These are phyloP conservation scores for Anastrepha ludens DNA, from an alignment of 1,140 invertebrate species.

Conservation along the genomic window DNA sequence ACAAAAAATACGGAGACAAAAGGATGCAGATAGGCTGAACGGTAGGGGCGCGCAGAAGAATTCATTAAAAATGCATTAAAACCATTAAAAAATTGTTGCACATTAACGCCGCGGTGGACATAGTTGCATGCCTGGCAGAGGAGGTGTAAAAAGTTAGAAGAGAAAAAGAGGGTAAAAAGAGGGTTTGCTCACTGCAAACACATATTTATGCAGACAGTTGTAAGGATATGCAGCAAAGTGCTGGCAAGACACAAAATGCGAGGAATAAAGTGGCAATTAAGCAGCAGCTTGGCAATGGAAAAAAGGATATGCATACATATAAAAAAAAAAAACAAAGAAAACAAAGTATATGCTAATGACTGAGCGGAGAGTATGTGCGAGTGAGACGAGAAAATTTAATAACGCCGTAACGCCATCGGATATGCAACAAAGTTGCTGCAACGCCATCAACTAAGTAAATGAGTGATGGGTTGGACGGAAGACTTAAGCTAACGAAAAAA, in stretches of 20 bases:
- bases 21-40: background rate
- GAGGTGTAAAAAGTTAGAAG: background rate
- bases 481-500: too few species aligned
- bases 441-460: too few species aligned
- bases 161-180: too few species aligned
- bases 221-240: background rate
- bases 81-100: slow-evolving; percentile 33
- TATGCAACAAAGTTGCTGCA: too few species aligned
- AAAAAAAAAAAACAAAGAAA: background rate
- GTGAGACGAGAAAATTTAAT: too few species aligned
- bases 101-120: background rate
- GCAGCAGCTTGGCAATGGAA: background rate
- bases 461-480: too few species aligned
- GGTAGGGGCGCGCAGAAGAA: background rate
- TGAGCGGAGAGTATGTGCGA: too few species aligned
- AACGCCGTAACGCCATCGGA: too few species aligned
- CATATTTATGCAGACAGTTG: background rate
- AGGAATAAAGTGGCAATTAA: slow-evolving; percentile 27
- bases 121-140: background rate
- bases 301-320: background rate
- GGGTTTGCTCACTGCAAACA: background rate
- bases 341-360: too few species aligned
- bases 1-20: background rate
- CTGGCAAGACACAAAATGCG: background rate
- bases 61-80: slow-evolving; percentile 49